Conservation (phyloP, 1,140 invertebrate species). For the Macrobrachium nipponense region DNA sequence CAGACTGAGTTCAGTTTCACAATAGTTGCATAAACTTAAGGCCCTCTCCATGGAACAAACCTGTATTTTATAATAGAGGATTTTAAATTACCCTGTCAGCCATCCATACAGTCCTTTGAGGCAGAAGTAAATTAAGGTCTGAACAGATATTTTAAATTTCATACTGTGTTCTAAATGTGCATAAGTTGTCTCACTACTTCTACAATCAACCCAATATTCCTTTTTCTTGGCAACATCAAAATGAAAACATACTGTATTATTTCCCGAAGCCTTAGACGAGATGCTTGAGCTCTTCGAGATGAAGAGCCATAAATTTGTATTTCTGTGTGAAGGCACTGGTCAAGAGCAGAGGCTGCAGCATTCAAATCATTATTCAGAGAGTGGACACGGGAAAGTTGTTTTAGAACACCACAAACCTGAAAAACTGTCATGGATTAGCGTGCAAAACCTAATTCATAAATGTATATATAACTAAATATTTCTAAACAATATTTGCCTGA, state of each 20-base stretch:
- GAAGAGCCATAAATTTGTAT: conserved; percentile 40
- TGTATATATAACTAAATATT: background rate
- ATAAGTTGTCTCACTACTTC: background rate
- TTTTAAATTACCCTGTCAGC: too few relatives aligned
- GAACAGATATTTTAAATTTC: too few relatives aligned
- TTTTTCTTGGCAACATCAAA: too few relatives aligned
- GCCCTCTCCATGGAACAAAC: too few relatives aligned
- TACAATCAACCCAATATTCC: background rate
- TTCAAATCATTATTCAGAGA: conserved; percentile 29
- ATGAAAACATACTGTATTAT: conserved; percentile 30
- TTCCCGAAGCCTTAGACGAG: conserved; percentile 33
- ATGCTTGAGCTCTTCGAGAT: conserved; percentile 46
- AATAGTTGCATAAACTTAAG: too few relatives aligned
- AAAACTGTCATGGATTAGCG: background rate
- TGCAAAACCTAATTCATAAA: background rate
- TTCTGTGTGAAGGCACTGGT: conserved; percentile 48
- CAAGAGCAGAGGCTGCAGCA: conserved; percentile 35
- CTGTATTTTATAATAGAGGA: too few relatives aligned
- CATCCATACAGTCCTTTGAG: too few relatives aligned
- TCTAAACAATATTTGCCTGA: background rate
- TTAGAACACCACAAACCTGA: conserved; percentile 48
- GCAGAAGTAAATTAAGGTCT: too few relatives aligned
- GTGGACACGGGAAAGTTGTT: conserved; percentile 40
- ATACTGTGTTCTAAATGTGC: too few relatives aligned
- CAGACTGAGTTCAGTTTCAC: too few relatives aligned